Conservation (phyloP, 2,888 invertebrate species). For the Rhogogaster chlorosoma region DNA sequence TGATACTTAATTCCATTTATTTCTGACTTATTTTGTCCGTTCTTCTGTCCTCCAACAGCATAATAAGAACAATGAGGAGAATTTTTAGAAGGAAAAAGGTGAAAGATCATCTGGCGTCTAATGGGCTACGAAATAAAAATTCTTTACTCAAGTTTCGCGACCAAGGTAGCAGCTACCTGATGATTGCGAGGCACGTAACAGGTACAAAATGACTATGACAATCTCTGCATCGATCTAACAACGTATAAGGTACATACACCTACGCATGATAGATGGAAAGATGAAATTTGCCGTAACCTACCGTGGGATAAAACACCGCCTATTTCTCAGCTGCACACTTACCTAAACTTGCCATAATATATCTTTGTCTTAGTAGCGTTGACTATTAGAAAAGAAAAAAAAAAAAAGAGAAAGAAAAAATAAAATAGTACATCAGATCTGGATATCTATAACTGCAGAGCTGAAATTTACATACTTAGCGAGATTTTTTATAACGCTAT, state of each 20-base stretch:
- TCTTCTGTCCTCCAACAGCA: not conserved
- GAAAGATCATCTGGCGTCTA: slow-evolving; percentile 2
- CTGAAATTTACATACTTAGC: slow-evolving; percentile 52
- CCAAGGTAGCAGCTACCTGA: slow-evolving; percentile 55
- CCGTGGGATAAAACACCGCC: slow-evolving; percentile 62
- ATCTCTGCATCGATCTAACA: slow-evolving; percentile 68
- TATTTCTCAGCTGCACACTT: slow-evolving; percentile 23
- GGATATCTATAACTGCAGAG: not conserved
- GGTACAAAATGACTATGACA: slow-evolving; percentile 72
- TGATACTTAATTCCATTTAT: not conserved
- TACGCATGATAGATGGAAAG: slow-evolving; percentile 58
- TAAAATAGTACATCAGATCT: slow-evolving; percentile 19
- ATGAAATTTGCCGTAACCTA: slow-evolving; percentile 60
- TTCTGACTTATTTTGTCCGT: not conserved
- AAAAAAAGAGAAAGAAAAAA: no score
- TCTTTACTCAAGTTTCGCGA: slow-evolving; percentile 65
- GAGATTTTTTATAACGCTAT: not conserved
- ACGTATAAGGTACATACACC: slow-evolving; percentile 51
- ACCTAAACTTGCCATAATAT: not conserved
- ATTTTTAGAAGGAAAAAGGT: slow-evolving; percentile 24
- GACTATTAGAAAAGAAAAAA: not conserved
- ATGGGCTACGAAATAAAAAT: slow-evolving; percentile 58
- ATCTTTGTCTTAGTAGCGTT: not conserved
- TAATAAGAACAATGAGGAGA: not conserved
- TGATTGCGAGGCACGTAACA: slow-evolving; percentile 65